Evolutionary conservation across 1,140 invertebrate species (phyloP).

Genomic region (Melanaphis sacchari): DNA sequence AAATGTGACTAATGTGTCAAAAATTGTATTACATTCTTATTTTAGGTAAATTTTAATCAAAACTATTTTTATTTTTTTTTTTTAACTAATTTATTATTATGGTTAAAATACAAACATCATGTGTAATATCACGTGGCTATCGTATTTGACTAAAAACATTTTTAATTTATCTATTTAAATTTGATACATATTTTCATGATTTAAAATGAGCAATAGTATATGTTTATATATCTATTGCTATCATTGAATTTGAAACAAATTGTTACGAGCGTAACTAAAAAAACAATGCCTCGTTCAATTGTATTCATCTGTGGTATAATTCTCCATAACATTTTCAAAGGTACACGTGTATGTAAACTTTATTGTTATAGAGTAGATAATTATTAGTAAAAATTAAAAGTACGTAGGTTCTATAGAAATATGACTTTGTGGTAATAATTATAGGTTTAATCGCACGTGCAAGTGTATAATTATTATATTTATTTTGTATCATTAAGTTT

Average conservation of each 20-base stretch:
- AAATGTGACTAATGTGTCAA: not conserved
- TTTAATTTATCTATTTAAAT: not conserved
- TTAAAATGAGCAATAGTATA: not conserved
- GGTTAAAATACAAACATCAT: not conserved
- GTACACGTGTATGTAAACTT: not conserved
- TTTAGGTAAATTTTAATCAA: conserved; percentile 1
- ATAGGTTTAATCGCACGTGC: conserved; percentile 8
- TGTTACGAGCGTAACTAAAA: not conserved
- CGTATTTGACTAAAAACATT: not conserved
- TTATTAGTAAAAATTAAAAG: not conserved
- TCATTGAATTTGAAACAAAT: not conserved
- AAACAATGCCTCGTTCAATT: not conserved
- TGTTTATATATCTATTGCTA: not conserved
- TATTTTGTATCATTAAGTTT: not conserved
- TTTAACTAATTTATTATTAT: conserved; percentile 13
- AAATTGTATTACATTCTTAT: not conserved
- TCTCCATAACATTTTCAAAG: not conserved
- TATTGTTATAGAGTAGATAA: not conserved
- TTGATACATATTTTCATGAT: not conserved
- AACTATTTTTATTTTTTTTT: not conserved
- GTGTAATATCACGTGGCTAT: not conserved
- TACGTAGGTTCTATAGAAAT: not conserved
- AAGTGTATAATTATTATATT: not conserved
- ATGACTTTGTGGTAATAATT: not conserved
- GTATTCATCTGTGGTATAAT: not conserved